These are phyloP conservation scores for Zaprionus capensis DNA, from an alignment of 1,140 invertebrate genomes.

Conservation along the genomic window DNA sequence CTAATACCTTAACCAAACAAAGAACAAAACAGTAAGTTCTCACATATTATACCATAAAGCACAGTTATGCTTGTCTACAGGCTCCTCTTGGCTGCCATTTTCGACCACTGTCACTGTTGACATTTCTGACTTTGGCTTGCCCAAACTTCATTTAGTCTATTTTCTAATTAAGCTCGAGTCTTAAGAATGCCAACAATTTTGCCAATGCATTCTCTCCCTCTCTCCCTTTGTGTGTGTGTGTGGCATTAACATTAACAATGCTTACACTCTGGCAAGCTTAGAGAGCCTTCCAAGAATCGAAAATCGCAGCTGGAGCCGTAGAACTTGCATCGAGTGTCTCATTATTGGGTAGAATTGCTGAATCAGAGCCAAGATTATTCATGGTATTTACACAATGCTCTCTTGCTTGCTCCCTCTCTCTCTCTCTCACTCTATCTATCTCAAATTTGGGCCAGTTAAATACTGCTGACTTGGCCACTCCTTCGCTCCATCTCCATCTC, in stretches of 20 bases:
- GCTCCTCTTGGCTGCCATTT: background rate
- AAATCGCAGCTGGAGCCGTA: background rate
- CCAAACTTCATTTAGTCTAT: background rate
- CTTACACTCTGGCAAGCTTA: background rate
- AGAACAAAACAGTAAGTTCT: no score
- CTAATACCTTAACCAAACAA: no score
- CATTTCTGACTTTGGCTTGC: background rate
- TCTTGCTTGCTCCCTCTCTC: background rate
- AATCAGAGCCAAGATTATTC: slow-evolving; percentile 10
- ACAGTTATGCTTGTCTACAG: no score
- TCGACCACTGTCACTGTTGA: background rate
- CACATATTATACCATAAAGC: no score
- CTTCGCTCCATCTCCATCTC: background rate
- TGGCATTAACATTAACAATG: slow-evolving; percentile 12
- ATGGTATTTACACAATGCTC: slow-evolving; percentile 19
- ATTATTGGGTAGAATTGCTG: slow-evolving; percentile 6
- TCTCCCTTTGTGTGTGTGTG: background rate
- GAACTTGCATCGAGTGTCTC: slow-evolving; percentile 4
- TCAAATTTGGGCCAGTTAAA: slow-evolving; percentile 12
- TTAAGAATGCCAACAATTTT: slow-evolving; percentile 22
- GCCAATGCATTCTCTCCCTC: background rate
- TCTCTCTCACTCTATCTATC: background rate
- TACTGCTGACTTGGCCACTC: slow-evolving; percentile 12
- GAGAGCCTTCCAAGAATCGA: background rate
- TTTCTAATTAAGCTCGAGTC: slow-evolving; percentile 15